phyloP scores from a whole-genome alignment of 2,888 invertebrate species.

The Lordiphosa andalusiaca region DNA sequence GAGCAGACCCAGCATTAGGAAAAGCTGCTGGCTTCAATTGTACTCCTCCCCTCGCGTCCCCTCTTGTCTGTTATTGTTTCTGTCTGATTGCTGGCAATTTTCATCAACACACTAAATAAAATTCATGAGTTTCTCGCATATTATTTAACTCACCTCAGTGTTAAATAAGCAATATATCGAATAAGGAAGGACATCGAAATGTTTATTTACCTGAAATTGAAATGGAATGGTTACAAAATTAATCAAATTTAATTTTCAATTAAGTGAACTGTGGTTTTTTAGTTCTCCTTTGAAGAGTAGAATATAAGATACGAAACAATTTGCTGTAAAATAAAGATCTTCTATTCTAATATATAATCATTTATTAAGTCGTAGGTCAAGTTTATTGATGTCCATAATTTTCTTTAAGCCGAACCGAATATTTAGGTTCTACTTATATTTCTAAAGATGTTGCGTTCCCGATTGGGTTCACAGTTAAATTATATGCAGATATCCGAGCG shows the following conservation, averaged over 20 bases:
- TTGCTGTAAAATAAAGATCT: too few species aligned
- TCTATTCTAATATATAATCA: too few species aligned
- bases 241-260: not conserved
- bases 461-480: too few species aligned
- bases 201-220: constrained; percentile 18
- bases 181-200: not conserved
- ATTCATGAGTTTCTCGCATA: constrained; percentile 38
- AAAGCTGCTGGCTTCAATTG: constrained; percentile 47
- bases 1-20: constrained; percentile 32
- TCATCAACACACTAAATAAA: constrained; percentile 57
- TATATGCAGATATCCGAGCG: too few species aligned
- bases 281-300: too few species aligned
- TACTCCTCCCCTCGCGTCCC: constrained; percentile 11
- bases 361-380: too few species aligned
- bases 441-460: too few species aligned
- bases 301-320: too few species aligned
- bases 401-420: too few species aligned
- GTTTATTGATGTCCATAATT: too few species aligned
- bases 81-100: constrained; percentile 71
- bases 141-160: constrained; percentile 43
- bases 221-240: not conserved
- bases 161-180: constrained; percentile 37
- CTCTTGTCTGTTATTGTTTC: constrained; percentile 54
- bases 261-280: too few species aligned
- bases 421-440: too few species aligned